phyloP scores from a whole-genome alignment of 2,888 invertebrate genomes.

The Megaustenia siamemsis region DNA sequence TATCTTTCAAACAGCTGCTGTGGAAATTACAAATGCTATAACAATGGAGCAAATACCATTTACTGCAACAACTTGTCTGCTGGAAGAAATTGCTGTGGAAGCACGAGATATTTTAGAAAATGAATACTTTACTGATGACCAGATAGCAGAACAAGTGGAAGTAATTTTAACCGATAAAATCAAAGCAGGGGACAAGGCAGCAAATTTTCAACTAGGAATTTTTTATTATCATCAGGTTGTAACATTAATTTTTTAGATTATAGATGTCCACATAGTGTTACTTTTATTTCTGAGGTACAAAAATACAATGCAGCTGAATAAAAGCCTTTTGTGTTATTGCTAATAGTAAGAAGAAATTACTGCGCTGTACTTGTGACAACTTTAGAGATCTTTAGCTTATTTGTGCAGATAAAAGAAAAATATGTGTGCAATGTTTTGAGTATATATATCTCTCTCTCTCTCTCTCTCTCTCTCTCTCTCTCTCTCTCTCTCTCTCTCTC shows the following conservation, averaged over 20 bases:
- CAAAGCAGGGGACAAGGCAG: conserved; percentile 72
- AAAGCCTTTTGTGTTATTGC: no score
- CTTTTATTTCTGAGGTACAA: no score
- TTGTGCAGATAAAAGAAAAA: no score
- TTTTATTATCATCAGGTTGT: conserved; percentile 79
- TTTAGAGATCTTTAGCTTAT: no score
- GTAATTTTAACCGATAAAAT: conserved; percentile 75
- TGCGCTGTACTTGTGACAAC: no score
- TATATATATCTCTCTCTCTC: no score
- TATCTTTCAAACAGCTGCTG: neutral
- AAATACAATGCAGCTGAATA: no score
- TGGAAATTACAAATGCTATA: conserved; percentile 50
- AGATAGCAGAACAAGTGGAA: conserved; percentile 77
- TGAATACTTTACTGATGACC: conserved; percentile 69
- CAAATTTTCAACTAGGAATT: conserved; percentile 78
- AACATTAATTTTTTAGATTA: neutral
- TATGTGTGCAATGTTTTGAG: no score
- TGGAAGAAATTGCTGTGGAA: conserved; percentile 71
- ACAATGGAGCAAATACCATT: conserved; percentile 45
- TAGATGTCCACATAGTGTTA: neutral
- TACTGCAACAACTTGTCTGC: conserved; percentile 63
- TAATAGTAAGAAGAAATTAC: no score
- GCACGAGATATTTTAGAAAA: conserved; percentile 65
- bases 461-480: no score
- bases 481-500: no score